Evolutionary conservation across 2,888 invertebrate genomes (phyloP).

Genomic region (Pyrochroa serraticornis): DNA sequence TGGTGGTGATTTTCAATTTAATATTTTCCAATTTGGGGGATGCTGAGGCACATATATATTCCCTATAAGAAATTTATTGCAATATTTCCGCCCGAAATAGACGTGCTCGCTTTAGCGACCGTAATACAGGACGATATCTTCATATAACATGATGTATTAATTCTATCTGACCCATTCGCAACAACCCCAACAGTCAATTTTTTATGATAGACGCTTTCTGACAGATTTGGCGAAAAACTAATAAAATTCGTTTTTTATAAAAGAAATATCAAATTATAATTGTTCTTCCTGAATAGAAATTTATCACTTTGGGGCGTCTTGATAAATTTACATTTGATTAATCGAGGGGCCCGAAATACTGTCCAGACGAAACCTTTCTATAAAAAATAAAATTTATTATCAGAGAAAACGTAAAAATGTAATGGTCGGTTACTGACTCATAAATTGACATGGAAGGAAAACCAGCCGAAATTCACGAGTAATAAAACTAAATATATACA

Average conservation of each 20-base stretch:
- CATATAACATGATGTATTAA: constrained; percentile 36
- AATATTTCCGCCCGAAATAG: constrained; percentile 37
- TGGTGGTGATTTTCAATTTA: constrained; percentile 40
- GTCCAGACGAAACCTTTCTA: too few relatives aligned
- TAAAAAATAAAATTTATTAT: too few relatives aligned
- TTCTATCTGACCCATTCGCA: constrained; percentile 28
- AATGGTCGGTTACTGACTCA: too few relatives aligned
- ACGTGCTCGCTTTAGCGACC: constrained; percentile 37
- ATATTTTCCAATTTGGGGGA: constrained; percentile 41
- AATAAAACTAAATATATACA: too few relatives aligned
- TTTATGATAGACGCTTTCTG: constrained; percentile 25
- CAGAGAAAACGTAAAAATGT: too few relatives aligned
- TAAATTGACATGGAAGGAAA: too few relatives aligned
- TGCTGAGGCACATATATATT: constrained; percentile 34
- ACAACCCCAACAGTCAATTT: constrained; percentile 3
- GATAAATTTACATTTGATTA: too few relatives aligned
- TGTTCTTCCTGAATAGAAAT: constrained; percentile 32
- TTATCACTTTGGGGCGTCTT: constrained; percentile 19
- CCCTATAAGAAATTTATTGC: constrained; percentile 41
- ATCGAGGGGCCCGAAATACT: too few relatives aligned
- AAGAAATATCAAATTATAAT: constrained; percentile 31
- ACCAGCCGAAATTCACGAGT: too few relatives aligned
- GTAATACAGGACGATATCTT: constrained; percentile 38
- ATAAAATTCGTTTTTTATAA: constrained; percentile 31
- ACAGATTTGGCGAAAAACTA: constrained; percentile 20